These are phyloP conservation scores for Dendrocincla tyrannina DNA, from an alignment of 2,797 vertebrate genomes.

Conservation along the genomic window DNA sequence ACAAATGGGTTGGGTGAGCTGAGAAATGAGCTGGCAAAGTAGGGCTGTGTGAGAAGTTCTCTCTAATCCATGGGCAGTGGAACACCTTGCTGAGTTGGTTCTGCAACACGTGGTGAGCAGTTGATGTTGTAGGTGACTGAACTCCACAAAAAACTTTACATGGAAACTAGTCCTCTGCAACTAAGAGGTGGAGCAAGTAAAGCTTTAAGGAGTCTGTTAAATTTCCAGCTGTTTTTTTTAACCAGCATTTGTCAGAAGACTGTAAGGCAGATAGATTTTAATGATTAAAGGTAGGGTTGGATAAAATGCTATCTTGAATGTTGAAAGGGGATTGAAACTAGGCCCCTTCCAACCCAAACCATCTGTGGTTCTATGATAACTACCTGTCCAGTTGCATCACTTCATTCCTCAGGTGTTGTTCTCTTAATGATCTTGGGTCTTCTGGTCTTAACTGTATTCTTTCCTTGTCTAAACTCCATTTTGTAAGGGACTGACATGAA, in stretches of 20 bases:
- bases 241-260: background rate
- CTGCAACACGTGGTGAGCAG: rapidly evolving
- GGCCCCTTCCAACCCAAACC: background rate
- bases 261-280: background rate
- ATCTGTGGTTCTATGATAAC: background rate
- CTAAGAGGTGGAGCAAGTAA: background rate
- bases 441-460: background rate
- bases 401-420: background rate
- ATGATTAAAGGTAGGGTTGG: background rate
- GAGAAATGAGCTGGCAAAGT: background rate
- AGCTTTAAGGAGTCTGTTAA: background rate
- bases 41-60: background rate
- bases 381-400: background rate
- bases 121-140: background rate
- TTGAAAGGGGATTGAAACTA: background rate
- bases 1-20: background rate
- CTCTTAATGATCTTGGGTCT: background rate
- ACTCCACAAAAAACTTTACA: background rate
- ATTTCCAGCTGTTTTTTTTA: background rate
- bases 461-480: background rate
- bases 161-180: background rate
- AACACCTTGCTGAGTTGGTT: background rate
- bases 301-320: background rate
- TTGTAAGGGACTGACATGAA: background rate
- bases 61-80: background rate